Evolutionary conservation across 2,888 invertebrate species (phyloP).

Genomic region (Erebia ligea): DNA sequence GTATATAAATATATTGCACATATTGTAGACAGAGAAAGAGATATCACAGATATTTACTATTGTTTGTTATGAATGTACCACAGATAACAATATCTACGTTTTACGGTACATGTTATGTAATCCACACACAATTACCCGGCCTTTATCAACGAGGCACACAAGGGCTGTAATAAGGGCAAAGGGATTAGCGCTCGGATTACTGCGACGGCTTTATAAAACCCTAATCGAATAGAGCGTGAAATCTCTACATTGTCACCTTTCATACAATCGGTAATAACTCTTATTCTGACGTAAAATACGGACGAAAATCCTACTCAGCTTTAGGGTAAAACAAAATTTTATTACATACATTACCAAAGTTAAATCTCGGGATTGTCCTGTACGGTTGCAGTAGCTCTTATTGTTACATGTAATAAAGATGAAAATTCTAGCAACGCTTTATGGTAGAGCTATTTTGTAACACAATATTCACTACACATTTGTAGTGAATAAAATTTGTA

Average conservation of each 20-base stretch:
- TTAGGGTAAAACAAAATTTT: neutral
- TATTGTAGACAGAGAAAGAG: too few relatives aligned
- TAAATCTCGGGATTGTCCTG: neutral
- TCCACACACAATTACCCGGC: constrained; percentile 54
- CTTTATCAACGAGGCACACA: constrained; percentile 48
- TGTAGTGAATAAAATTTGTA: neutral
- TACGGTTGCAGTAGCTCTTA: neutral
- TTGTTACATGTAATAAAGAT: neutral
- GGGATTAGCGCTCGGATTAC: constrained; percentile 48
- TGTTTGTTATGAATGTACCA: neutral
- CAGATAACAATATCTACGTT: neutral
- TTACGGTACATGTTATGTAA: constrained; percentile 8
- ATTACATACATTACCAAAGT: neutral
- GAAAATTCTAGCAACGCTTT: neutral
- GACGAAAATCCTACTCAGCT: neutral
- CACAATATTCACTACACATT: neutral
- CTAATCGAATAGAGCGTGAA: constrained; percentile 39
- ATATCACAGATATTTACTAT: too few relatives aligned
- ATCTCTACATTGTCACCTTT: constrained; percentile 11
- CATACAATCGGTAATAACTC: constrained; percentile 2
- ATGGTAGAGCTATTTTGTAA: neutral
- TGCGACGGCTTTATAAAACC: constrained; percentile 40
- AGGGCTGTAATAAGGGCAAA: constrained; percentile 50
- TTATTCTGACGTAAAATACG: neutral
- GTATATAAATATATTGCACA: too few relatives aligned